Conservation (phyloP, 2,113 vertebrate species). For the Dipodomys spectabilis region DNA sequence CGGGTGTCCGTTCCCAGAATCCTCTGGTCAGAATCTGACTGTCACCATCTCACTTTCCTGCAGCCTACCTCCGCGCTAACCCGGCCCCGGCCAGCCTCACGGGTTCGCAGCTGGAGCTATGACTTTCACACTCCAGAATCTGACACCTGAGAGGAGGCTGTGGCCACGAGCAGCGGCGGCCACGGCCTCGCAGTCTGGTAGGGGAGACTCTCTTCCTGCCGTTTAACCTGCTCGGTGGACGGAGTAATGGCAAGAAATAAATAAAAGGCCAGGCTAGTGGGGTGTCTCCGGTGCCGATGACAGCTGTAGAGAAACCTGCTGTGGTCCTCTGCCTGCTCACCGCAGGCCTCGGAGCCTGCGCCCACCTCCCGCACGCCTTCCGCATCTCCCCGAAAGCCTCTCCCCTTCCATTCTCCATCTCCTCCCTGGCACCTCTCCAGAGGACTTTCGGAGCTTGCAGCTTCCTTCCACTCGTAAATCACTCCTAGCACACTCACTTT, state of each 20-base stretch:
- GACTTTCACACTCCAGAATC: neutral
- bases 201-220: slow-evolving; percentile 81
- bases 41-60: neutral
- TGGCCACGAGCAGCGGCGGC: neutral
- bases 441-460: slow-evolving; percentile 79
- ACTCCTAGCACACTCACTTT: slow-evolving; percentile 78
- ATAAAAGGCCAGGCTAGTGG: slow-evolving; percentile 56
- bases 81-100: fast-evolving
- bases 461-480: slow-evolving; percentile 82
- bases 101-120: neutral
- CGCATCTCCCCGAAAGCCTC: slow-evolving; percentile 69
- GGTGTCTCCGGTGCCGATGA: slow-evolving; percentile 56
- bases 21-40: neutral
- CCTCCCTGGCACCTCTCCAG: slow-evolving; percentile 80
- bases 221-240: slow-evolving; percentile 70
- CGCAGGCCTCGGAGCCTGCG: slow-evolving; percentile 49
- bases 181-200: slow-evolving; percentile 46
- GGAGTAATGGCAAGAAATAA: slow-evolving; percentile 77
- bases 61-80: neutral
- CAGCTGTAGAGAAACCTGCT: slow-evolving; percentile 73
- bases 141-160: neutral
- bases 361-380: slow-evolving; percentile 61
- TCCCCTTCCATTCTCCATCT: slow-evolving; percentile 70
- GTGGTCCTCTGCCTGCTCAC: slow-evolving; percentile 53
- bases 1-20: neutral